Percentiles rank a stretch among this genome's conserved stretches.
Evolutionary conservation across 64 coral and sea anemone species (phyloP).

Genomic region (Montipora foliosa): DNA sequence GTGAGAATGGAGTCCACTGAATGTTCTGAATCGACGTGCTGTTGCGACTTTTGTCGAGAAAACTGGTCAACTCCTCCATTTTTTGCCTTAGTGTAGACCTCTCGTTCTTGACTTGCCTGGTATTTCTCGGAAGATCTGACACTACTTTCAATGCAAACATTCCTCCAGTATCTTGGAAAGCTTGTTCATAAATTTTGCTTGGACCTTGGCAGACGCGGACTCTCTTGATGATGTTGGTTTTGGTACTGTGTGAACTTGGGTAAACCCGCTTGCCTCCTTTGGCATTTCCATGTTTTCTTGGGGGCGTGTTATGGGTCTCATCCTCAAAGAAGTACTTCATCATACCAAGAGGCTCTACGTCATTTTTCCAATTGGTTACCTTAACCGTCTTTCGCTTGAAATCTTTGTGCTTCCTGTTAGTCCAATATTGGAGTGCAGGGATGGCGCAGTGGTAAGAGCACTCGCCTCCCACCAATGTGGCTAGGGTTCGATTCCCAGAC

Average conservation of each 20-base stretch:
- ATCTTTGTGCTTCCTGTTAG: constrained; percentile 9
- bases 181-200: constrained; percentile 30
- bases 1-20: constrained; percentile 32
- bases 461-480: too few species aligned
- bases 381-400: constrained; percentile 8
- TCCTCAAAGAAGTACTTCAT: constrained; percentile 17
- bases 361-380: constrained; percentile 13
- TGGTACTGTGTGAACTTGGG: background rate
- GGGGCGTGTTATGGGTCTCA: background rate
- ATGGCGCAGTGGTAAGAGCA: too few species aligned
- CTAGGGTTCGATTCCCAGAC: too few species aligned
- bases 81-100: background rate
- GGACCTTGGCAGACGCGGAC: background rate
- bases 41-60: background rate
- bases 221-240: background rate
- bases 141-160: constrained; percentile 14
- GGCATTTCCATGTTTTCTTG: constrained; percentile 19
- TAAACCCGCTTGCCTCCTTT: constrained; percentile 15
- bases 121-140: constrained; percentile 19
- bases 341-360: constrained; percentile 5
- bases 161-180: constrained; percentile 22
- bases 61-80: background rate
- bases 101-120: constrained; percentile 28
- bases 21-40: background rate
- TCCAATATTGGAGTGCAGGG: background rate